A percentile compares a stretch with the other conserved stretches of the same genome.
Conservation (phyloP, 2,888 invertebrate species). For the Catotricha subobsoleta region DNA sequence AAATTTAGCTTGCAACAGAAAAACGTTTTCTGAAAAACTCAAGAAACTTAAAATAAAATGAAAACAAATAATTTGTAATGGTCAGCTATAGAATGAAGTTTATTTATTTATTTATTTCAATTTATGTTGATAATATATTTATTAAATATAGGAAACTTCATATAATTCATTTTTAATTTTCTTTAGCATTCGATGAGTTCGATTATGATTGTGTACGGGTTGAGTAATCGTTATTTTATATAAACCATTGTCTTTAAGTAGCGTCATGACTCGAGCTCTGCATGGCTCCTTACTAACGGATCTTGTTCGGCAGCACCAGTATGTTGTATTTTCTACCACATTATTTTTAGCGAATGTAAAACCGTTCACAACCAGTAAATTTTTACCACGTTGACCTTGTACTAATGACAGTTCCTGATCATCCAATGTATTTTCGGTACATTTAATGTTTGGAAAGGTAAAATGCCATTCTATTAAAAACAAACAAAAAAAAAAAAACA, state of each 20-base stretch:
- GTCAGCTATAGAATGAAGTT: too few relatives aligned
- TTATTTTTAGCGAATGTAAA: conserved; percentile 27
- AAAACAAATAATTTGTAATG: too few relatives aligned
- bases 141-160: too few relatives aligned
- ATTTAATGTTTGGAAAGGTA: background rate
- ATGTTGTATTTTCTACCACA: conserved; percentile 19
- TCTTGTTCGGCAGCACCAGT: conserved; percentile 28
- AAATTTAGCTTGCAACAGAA: too few relatives aligned
- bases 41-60: too few relatives aligned
- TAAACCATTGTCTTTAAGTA: conserved; percentile 15
- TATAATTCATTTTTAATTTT: background rate
- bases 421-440: conserved; percentile 8
- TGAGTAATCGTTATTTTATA: conserved; percentile 23
- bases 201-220: conserved; percentile 24
- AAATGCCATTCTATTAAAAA: background rate
- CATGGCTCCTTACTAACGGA: conserved; percentile 15
- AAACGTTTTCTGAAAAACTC: too few relatives aligned
- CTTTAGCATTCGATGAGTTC: conserved; percentile 13
- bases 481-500: background rate
- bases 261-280: conserved; percentile 19
- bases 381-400: conserved; percentile 24
- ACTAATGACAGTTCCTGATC: conserved; percentile 20
- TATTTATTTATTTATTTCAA: too few relatives aligned
- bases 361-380: conserved; percentile 21
- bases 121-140: too few relatives aligned